Conservation (phyloP, 2,113 vertebrate species). For the Nothocercus julius region DNA sequence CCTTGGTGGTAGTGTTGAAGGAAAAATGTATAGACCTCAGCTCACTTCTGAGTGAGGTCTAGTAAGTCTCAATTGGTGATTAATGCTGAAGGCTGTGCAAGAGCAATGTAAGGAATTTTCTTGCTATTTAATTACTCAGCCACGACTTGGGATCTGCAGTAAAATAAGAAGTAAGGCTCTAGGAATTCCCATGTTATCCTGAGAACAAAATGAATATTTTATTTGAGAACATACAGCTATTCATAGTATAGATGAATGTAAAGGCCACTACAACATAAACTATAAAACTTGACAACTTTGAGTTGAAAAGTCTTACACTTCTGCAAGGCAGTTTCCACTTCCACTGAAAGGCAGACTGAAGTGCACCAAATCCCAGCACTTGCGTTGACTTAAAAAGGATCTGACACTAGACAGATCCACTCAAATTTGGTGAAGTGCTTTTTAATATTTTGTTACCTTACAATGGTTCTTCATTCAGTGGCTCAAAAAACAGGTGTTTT, state of each 20-base stretch:
- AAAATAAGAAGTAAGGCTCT: not conserved
- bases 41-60: not conserved
- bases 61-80: not conserved
- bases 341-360: not conserved
- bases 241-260: not conserved
- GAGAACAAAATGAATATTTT: not conserved
- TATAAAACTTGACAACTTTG: not conserved
- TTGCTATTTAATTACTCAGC: not conserved
- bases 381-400: not conserved
- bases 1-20: not conserved
- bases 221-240: not conserved
- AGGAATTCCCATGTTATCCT: not conserved
- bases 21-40: not conserved
- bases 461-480: not conserved
- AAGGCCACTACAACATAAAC: not conserved
- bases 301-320: not conserved
- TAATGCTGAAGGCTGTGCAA: not conserved
- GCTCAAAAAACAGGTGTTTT: not conserved
- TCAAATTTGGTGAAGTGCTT: not conserved
- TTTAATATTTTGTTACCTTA: not conserved
- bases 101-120: constrained; percentile 34
- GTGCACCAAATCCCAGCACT: not conserved
- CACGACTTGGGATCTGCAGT: not conserved
- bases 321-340: not conserved
- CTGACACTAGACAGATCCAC: not conserved